Base-by-base conservation (phyloP, 2,888 invertebrate genomes). In the Allacma fusca region DNA sequence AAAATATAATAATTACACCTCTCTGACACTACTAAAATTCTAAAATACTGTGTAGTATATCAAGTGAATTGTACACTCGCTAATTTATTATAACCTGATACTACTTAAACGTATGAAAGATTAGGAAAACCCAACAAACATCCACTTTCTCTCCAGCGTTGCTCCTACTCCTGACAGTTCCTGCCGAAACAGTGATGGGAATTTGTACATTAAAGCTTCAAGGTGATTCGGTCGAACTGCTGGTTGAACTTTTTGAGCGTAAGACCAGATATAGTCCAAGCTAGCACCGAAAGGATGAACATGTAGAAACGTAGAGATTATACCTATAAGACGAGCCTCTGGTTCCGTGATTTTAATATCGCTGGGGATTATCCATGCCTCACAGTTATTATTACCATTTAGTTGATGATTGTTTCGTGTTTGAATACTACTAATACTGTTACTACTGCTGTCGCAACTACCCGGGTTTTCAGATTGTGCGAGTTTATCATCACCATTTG, bases 281-380 rank as follows among this genome's bases (percentile, higher is more conserved):
- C 93, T 94, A 0, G 96, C 96, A 68, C 97, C 97, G 85, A 93
- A 93, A 0, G 97, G 97, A 88, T 97, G 97, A 57, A 97, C 94
- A 87, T 95, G 91, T 74, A 97, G 89, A 88, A 96, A 97, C 9
- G 95, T 93, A 4, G 96, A 93, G 85, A 95, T 92, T 77, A 97
- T 89, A 85, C 94, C 94, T 83, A 95, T 92, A n/a, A 94, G 89
- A 86, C 91, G 92, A 0, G 94, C 94, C 86, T 92, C 92, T 77
- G 88, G 88, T 83, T 90, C 90, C 28, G 87, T 87, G 64, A 80
- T 75, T 57, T 73, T 77, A 24, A 71, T 64, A 29, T 71, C 71
- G 7, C 57, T 50, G 5, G 75, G 29, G 16, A 50, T 34, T 24
- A 50, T 23, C 67, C 65, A 67, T 13, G 44, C 28, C 4, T 75